Evolutionary conservation across 2,113 vertebrate genomes (phyloP).

Genomic region (Cephalophus harveyi): DNA sequence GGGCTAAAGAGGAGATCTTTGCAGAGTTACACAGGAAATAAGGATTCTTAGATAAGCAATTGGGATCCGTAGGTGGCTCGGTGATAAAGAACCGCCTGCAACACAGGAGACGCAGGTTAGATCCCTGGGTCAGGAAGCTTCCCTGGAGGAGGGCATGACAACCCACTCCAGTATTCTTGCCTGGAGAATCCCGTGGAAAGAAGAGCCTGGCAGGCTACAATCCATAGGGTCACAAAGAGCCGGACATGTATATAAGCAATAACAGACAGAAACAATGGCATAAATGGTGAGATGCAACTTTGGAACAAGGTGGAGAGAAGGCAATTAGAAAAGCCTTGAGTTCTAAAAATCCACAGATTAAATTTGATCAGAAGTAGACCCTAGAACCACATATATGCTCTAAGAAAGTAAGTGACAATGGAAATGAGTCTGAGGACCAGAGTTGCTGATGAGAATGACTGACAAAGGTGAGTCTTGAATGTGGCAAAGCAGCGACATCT

Average conservation of each 20-base stretch:
- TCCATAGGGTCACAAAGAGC: background rate
- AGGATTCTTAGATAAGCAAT: constrained; percentile 2
- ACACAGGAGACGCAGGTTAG: background rate
- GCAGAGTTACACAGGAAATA: constrained; percentile 14
- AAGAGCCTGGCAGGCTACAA: background rate
- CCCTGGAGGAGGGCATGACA: background rate
- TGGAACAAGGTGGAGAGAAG: background rate
- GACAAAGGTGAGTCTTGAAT: background rate
- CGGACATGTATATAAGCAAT: background rate
- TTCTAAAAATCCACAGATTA: background rate
- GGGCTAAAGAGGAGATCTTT: constrained; percentile 10
- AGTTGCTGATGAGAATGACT: background rate
- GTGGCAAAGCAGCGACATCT: background rate
- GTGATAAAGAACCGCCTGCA: background rate
- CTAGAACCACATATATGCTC: background rate
- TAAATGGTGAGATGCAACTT: background rate
- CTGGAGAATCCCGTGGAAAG: background rate
- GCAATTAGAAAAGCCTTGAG: background rate
- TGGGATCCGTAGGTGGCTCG: background rate
- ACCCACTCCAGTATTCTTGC: background rate
- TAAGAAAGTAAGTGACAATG: background rate
- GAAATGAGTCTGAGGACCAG: background rate
- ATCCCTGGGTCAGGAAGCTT: background rate
- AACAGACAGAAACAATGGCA: constrained; percentile 22
- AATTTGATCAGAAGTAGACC: background rate